phyloP scores from a whole-genome alignment of 2,113 vertebrate genomes.

The Ifrita kowaldi region DNA sequence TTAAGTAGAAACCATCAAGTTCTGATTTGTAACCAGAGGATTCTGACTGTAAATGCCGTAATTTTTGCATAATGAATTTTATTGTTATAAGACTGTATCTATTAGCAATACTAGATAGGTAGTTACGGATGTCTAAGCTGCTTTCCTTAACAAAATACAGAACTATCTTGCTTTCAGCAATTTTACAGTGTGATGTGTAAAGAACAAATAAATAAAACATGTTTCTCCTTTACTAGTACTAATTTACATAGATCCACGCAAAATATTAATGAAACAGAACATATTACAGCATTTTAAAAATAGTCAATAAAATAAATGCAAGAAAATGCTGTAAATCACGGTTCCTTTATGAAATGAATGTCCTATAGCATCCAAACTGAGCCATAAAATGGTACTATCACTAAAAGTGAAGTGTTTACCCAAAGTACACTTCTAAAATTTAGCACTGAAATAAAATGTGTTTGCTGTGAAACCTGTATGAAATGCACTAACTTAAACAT shows the following conservation, averaged over 20 bases:
- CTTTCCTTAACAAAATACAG: not conserved
- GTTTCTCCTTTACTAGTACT: not conserved
- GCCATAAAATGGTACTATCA: not conserved
- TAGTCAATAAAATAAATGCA: not conserved
- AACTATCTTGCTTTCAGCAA: not conserved
- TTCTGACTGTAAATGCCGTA: not conserved
- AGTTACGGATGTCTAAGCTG: not conserved
- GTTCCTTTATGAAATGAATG: not conserved
- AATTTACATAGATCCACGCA: not conserved
- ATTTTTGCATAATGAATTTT: not conserved
- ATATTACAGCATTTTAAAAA: not conserved
- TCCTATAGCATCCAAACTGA: not conserved
- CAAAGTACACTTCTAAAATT: not conserved
- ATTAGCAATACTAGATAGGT: not conserved
- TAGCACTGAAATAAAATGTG: not conserved
- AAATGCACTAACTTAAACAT: not conserved
- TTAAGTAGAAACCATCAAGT: not conserved
- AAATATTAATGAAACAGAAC: slow-evolving; percentile 6
- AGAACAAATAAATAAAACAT: not conserved
- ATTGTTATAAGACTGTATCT: not conserved
- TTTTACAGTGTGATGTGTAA: not conserved
- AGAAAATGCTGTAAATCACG: not conserved
- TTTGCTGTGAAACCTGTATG: not conserved
- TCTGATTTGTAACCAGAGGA: not conserved
- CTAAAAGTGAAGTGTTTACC: not conserved